Conservation (phyloP, 1,140 invertebrate genomes). For the Anastatus disparis region DNA sequence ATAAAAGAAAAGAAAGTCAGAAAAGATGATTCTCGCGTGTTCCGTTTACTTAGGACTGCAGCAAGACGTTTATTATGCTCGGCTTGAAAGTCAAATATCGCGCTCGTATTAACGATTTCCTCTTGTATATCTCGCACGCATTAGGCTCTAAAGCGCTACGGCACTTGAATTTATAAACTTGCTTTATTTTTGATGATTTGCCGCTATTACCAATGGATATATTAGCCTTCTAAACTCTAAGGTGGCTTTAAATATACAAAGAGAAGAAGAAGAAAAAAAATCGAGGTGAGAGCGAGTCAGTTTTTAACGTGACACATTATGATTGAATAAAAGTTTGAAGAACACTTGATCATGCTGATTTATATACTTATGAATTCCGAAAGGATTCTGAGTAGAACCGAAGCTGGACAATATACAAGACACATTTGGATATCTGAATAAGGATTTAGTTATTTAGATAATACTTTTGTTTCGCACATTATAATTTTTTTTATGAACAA, state of each 20-base stretch:
- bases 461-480: too few species aligned
- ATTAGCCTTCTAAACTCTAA: too few species aligned
- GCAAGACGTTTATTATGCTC: conserved; percentile 5
- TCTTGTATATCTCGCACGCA: not conserved
- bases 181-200: conserved; percentile 8
- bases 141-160: not conserved
- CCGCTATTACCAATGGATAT: conserved; percentile 6
- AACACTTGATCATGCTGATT: too few species aligned
- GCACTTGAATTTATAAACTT: conserved; percentile 3
- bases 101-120: conserved; percentile 21
- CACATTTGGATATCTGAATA: too few species aligned
- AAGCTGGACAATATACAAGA: too few species aligned
- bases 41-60: conserved; percentile 37
- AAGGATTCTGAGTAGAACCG: too few species aligned
- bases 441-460: too few species aligned
- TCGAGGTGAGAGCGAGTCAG: not conserved
- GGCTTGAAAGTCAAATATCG: conserved; percentile 30
- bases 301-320: not conserved
- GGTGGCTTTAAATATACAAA: too few species aligned
- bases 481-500: too few species aligned
- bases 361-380: too few species aligned
- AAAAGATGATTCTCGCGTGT: conserved; percentile 5
- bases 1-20: not conserved
- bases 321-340: too few species aligned
- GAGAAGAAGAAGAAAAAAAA: not conserved